phyloP scores from a whole-genome alignment of 2,113 vertebrate genomes.

The Myodes glareolus region DNA sequence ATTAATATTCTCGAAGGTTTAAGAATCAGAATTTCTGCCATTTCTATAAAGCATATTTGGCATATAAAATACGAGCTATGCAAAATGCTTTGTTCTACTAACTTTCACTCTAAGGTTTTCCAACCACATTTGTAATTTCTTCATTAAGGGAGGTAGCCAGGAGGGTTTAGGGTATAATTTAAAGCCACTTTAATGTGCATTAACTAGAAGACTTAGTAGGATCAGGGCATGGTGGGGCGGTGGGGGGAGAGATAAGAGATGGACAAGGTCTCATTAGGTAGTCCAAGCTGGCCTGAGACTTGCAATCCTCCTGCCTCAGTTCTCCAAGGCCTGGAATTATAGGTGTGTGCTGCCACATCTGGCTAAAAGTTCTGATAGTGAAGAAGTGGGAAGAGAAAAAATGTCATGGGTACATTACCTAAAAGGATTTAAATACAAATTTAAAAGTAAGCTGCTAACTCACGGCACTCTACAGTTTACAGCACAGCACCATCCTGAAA shows the following conservation, averaged over 20 bases:
- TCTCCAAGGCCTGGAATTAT: neutral
- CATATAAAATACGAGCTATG: neutral
- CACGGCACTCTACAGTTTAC: neutral
- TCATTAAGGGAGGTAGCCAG: neutral
- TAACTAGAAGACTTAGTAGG: neutral
- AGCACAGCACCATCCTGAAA: neutral
- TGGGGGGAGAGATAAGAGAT: neutral
- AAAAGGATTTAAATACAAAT: neutral
- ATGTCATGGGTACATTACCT: neutral
- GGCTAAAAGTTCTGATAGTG: neutral
- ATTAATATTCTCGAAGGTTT: constrained; percentile 19
- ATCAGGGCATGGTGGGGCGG: neutral
- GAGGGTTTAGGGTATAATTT: neutral
- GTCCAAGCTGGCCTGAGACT: neutral
- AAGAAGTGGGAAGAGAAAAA: neutral
- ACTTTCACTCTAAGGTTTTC: neutral
- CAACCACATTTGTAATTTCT: neutral
- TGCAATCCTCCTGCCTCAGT: neutral
- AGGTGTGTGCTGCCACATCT: too few relatives aligned
- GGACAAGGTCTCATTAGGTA: neutral
- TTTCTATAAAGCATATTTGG: neutral
- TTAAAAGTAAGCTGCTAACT: neutral
- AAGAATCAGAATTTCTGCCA: constrained; percentile 10
- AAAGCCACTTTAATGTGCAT: neutral
- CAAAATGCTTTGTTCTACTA: neutral